Conservation (phyloP, 2,113 vertebrate species). For the Cheilinus undulatus region DNA sequence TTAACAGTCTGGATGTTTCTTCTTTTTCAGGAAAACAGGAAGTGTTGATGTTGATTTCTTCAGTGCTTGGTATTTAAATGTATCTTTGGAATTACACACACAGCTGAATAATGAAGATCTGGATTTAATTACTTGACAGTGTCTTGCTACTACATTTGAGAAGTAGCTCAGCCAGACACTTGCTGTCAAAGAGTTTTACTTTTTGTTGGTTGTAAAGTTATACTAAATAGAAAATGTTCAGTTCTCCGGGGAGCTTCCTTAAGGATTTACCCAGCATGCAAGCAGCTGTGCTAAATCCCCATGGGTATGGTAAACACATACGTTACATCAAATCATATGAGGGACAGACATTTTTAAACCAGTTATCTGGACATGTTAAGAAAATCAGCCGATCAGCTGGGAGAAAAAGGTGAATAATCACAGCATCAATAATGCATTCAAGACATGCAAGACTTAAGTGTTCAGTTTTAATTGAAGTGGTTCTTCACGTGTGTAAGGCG, state of each 20-base stretch:
- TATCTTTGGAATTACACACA: not conserved
- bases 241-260: slow-evolving; percentile 16
- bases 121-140: slow-evolving; percentile 24
- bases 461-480: slow-evolving; percentile 32
- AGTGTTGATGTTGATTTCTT: no score
- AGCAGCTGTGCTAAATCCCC: slow-evolving; percentile 22
- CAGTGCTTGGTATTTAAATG: not conserved
- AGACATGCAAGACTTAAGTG: not conserved
- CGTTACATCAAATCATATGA: slow-evolving; percentile 19
- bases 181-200: slow-evolving; percentile 14
- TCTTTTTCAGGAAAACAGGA: no score
- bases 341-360: slow-evolving; percentile 1
- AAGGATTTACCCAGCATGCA: slow-evolving; percentile 10
- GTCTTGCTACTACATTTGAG: not conserved
- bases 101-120: slow-evolving; percentile 10
- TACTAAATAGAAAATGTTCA: slow-evolving; percentile 7
- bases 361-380: not conserved
- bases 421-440: slow-evolving; percentile 32
- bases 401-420: no score
- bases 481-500: not conserved
- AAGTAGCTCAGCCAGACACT: not conserved
- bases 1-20: not conserved
- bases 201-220: slow-evolving; percentile 26
- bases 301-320: slow-evolving; percentile 8
- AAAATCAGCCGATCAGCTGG: not conserved